Base-by-base conservation (phyloP, 2,888 invertebrate genomes). In the Andrena haemorrhoa region DNA sequence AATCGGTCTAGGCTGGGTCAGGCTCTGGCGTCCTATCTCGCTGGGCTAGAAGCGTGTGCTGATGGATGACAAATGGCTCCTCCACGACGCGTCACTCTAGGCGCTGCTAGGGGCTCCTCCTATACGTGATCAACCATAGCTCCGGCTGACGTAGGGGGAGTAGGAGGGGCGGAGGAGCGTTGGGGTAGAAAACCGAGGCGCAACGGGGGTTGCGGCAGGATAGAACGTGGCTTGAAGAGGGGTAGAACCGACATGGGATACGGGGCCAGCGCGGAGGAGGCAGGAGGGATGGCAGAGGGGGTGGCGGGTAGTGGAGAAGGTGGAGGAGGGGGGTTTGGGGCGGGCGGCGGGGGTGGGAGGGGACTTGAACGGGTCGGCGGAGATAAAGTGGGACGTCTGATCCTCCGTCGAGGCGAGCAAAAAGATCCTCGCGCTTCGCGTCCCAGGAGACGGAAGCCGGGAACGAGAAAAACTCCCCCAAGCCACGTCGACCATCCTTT, bases 11-110 rank as follows among this genome's bases (percentile, higher is more conserved):
- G 84, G 81, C 75, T 74, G 84, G 85, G 89, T 84, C 84, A 88
- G 84, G 82, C 84, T 76, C 83, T 81, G 80, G 82, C 81, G 79
- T 84, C 83, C 87, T 88, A 91, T 91, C 90, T 89, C 85, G 74
- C 68, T 70, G 81, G 78, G 86, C 82, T 86, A 79, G 90, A 79
- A 88, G 80, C 88, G 88, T 88, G 87, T 86, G 88, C 92, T 92
- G 92, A 92, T 92, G 91, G 92, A 93, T 92, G 92, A 94, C 92
- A 94, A 95, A 95, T 95, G 95, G 95, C 91, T 91, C 88, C 90
- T 93, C 91, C 92, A 93, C 91, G 92, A 92, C 91, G 91, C 93
- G 92, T 93, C 92, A 95, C 95, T 95, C 94, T 94, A 94, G 94
- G 95, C 94, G 92, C 89, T 92, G 91, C 91, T 89, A 87, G 90